phyloP scores from a whole-genome alignment of 2,797 vertebrate species.

The Spheniscus humboldti region DNA sequence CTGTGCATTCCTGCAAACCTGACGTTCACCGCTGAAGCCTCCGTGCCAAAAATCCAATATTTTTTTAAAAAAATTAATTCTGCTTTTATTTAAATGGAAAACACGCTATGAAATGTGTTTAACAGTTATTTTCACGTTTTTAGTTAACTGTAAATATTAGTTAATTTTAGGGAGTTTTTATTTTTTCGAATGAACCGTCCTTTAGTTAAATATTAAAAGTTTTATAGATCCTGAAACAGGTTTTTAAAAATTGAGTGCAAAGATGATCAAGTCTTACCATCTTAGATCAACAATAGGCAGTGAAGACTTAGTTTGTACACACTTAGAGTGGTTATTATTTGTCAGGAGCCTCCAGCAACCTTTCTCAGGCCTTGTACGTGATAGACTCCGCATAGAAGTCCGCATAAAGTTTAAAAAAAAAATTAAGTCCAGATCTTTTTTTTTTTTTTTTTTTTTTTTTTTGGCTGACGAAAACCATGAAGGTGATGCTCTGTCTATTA shows the following conservation, averaged over 20 bases:
- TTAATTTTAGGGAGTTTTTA: neutral
- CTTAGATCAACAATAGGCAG: neutral
- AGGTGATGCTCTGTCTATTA: neutral
- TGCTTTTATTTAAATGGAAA: neutral
- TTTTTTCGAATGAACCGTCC: neutral
- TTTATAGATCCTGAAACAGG: neutral
- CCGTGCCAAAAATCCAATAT: neutral
- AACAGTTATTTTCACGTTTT: neutral
- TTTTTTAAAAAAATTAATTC: neutral
- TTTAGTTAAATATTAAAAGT: neutral
- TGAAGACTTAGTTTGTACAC: neutral
- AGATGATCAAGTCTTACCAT: neutral
- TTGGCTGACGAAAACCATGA: neutral
- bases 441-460: neutral
- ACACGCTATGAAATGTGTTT: neutral
- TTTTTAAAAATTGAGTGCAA: neutral
- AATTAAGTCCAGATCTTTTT: rapidly evolving
- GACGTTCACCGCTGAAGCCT: rapidly evolving
- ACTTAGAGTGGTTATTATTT: neutral
- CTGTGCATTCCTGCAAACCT: neutral
- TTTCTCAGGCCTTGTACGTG: neutral
- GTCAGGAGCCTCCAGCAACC: neutral
- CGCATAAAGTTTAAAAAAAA: neutral
- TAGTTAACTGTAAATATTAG: neutral
- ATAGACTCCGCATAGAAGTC: neutral